Base-by-base conservation (phyloP, 2,797 vertebrate species). In the Sebastes jordani region DNA sequence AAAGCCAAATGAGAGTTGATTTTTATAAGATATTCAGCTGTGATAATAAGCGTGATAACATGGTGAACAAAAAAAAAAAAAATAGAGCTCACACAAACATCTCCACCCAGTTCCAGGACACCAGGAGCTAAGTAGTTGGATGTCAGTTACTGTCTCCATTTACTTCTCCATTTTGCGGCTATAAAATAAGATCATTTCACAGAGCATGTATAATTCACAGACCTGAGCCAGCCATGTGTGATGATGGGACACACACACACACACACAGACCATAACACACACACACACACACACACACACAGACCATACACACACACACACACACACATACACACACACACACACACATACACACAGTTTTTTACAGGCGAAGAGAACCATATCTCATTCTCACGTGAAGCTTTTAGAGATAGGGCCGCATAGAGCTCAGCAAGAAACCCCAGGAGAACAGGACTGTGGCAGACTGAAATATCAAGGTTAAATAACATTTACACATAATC, bases 101-200 rank as follows among this genome's bases (percentile, higher is more conserved):
- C 76, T 88, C 86, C 91, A 89, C 79, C 83, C 83, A 76, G 86
- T 85, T 71, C 67, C 86, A 85, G 78, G 80, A 84, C 89, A 82
- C 72, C 80, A 46, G 54, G 76, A 87, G 82, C 78, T 84, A 76
- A 93, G 88, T 87, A 91, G 78, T 69, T 88, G 72, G 69, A 90
- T 88, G 93, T 90, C 91, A 89, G 81, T 76, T 90, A 68, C 82
- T 78, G 81, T 92, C 88, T 93, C 84, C 89, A 91, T 94, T 91
- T 92, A 91, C 89, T 84, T 87, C 90, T 87, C 89, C 90, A 84
- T 92, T 92, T 92, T 92, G 89, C 76, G 55, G 91, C 89, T 86
- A 90, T 93, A 94, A 93, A 95, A 95, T 95, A 90, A 96, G 95
- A 95, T 96, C 92, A 94, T 95, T 95, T 94, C 93, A 94, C 94